These are phyloP conservation scores for Mormyrus proboscirostris DNA, from an alignment of 2,797 vertebrate species.

Conservation along the genomic window DNA sequence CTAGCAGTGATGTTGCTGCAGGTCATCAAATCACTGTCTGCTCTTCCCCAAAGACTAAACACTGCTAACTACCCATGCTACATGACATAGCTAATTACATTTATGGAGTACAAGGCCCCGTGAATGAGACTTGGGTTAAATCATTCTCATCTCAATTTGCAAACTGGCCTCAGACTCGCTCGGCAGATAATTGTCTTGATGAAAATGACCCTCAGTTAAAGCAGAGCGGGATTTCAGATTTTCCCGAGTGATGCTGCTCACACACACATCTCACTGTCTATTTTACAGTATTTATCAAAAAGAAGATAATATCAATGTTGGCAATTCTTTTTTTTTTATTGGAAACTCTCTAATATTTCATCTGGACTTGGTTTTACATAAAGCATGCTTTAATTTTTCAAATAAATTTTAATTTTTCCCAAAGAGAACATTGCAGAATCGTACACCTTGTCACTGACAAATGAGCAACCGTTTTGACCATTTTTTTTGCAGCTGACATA, in stretches of 20 bases:
- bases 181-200: conserved; percentile 36
- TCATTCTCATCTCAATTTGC: conserved; percentile 49
- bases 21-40: conserved; percentile 62
- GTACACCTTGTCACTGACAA: background rate
- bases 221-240: conserved; percentile 47
- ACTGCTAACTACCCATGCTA: conserved; percentile 32
- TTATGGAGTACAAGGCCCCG: conserved; percentile 52
- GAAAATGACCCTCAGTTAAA: conserved; percentile 44
- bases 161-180: conserved; percentile 37
- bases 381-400: background rate
- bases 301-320: background rate
- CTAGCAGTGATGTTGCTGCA: conserved; percentile 54
- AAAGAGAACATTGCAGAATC: background rate
- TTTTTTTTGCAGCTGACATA: background rate
- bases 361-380: background rate
- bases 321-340: background rate
- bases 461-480: background rate
- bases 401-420: background rate
- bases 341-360: background rate
- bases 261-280: background rate
- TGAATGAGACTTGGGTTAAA: conserved; percentile 61
- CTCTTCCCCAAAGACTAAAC: conserved; percentile 49
- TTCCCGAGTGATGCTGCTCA: conserved; percentile 42
- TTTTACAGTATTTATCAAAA: background rate
- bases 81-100: conserved; percentile 57